Conservation (phyloP, 2,797 vertebrate species). For the Diplodus sargus region DNA sequence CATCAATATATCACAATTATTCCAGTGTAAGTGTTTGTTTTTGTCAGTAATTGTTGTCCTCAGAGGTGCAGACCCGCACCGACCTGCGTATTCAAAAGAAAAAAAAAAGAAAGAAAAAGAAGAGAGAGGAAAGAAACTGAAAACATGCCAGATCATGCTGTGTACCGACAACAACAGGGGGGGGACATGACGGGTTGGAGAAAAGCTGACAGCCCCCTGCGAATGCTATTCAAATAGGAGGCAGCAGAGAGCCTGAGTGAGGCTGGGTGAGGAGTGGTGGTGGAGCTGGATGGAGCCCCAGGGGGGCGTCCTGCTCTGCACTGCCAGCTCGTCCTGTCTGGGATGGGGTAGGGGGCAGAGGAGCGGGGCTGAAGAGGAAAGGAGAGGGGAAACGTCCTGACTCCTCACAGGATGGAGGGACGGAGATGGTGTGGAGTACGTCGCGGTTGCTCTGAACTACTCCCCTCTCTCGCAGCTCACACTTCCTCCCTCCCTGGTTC, state of each 20-base stretch:
- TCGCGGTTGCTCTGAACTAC: slow-evolving; percentile 9
- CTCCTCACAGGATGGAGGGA: slow-evolving; percentile 35
- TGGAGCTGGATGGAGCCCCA: slow-evolving; percentile 11
- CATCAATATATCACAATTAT: slow-evolving; percentile 82
- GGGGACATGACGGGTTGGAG: not conserved
- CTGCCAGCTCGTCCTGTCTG: slow-evolving; percentile 31
- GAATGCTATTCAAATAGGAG: slow-evolving; percentile 29
- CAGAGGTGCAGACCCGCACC: slow-evolving; percentile 71
- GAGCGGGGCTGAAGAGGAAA: slow-evolving; percentile 3
- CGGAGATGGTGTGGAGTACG: slow-evolving; percentile 9
- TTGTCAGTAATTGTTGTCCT: slow-evolving; percentile 79
- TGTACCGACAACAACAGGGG: slow-evolving; percentile 56
- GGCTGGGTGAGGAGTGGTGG: slow-evolving; percentile 1
- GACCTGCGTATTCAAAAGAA: slow-evolving; percentile 65
- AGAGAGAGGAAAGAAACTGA: slow-evolving; percentile 46
- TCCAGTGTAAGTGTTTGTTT: slow-evolving; percentile 87
- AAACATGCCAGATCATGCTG: slow-evolving; percentile 75
- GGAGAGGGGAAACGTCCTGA: slow-evolving; percentile 19
- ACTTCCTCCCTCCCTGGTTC: slow-evolving; percentile 13
- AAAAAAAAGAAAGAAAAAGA: slow-evolving; percentile 6
- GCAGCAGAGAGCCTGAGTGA: slow-evolving; percentile 22
- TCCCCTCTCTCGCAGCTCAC: slow-evolving; percentile 22
- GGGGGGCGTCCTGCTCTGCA: slow-evolving; percentile 27
- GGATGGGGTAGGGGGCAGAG: slow-evolving; percentile 15
- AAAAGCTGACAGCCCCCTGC: slow-evolving; percentile 10